Conservation (phyloP, 1,140 invertebrate species). For the Diachasmimorpha longicaudata region DNA sequence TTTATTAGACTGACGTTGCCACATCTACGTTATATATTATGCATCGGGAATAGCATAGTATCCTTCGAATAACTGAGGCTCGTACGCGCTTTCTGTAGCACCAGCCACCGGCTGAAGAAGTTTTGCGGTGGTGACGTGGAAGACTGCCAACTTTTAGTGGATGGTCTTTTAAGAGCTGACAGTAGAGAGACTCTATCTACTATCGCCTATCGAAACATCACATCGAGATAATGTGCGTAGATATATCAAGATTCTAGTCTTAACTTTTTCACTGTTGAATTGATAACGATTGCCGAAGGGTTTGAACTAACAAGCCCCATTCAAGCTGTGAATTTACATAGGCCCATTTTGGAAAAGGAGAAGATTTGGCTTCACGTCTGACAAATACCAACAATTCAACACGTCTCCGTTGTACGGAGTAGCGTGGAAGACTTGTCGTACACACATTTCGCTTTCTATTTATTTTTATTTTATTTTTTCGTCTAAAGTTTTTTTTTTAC, state of each 20-base stretch:
- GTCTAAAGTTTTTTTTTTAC: constrained; percentile 8
- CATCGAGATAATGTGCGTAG: not conserved
- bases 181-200: not conserved
- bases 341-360: constrained; percentile 30
- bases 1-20: not conserved
- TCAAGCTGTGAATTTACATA: constrained; percentile 21
- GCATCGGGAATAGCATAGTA: constrained; percentile 49
- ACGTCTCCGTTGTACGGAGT: constrained; percentile 35
- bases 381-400: constrained; percentile 46
- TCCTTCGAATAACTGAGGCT: constrained; percentile 56
- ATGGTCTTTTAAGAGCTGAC: constrained; percentile 49
- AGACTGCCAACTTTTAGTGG: constrained; percentile 55
- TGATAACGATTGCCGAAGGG: not conserved
- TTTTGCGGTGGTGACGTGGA: constrained; percentile 60
- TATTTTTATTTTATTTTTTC: not conserved
- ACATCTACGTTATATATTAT: constrained; percentile 45
- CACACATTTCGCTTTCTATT: constrained; percentile 5
- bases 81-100: constrained; percentile 18
- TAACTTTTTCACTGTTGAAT: not conserved
- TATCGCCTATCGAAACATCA: not conserved
- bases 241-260: not conserved
- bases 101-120: constrained; percentile 57
- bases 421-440: constrained; percentile 39
- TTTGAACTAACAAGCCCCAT: not conserved
- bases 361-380: constrained; percentile 31